Base-by-base conservation (phyloP, 2,888 invertebrate genomes). In the Diarsia rubi region DNA sequence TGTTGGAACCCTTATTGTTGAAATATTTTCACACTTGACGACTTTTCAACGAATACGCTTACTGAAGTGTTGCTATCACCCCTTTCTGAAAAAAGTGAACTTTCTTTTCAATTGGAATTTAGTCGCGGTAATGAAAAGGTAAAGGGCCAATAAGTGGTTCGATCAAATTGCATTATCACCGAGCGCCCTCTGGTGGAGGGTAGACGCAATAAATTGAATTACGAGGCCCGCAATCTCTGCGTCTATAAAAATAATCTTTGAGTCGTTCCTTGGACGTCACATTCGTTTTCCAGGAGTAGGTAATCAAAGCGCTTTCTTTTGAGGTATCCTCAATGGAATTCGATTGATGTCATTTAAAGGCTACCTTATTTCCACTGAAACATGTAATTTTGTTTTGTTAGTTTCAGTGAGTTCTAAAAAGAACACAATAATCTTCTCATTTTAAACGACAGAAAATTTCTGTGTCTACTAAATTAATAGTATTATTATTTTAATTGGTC, bases 91-190 rank as follows among this genome's bases (percentile, higher is more conserved):
- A 83, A 86, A 84, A 77, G 60, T 80, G 64, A 68, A 75, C 79
- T 84, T 86, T 88, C 80, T 80, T 85, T 88, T 84, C 85, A 81
- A 92, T 92, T 89, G 91, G 92, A 92, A 92, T 91, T 92, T 91
- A 88, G 91, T 88, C 88, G 87, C 78, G 76, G 88, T 93, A 94
- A 95, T 95, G 93, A 94, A 94, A 94, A 92, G 92, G 93, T 93
- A 95, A 95, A 95, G 93, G 91, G 91, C 92, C 94, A 94, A 94
- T 96, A 95, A 96, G 95, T 93, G 93, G 94, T 93, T 93, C 92
- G 91, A 94, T 94, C 93, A 94, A 94, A 95, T 95, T 92, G 95
- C 92, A 95, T 95, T 96, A 96, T 93, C 93, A 91, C 92, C 90
- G 85, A 82, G 44, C 91, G 90, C 89, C 92, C 92, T 91, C 89